These are phyloP conservation scores for Drosophila leontia DNA, from an alignment of 1,140 invertebrate genomes.

Conservation along the genomic window DNA sequence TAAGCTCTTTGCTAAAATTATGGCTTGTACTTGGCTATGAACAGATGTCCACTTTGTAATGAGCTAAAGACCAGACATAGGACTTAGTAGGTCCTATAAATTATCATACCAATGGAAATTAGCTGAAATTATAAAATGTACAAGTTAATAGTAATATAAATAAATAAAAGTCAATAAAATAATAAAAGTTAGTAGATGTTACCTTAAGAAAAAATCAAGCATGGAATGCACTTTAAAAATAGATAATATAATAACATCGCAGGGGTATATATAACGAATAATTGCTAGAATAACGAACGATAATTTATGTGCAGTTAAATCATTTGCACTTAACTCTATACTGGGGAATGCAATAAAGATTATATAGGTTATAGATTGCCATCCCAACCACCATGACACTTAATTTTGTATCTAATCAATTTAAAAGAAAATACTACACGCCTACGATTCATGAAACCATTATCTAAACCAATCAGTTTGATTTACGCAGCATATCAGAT, in stretches of 20 bases:
- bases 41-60: neutral
- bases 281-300: neutral
- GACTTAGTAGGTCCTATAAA: neutral
- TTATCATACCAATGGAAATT: neutral
- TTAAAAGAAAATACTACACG: neutral
- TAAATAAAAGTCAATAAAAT: neutral
- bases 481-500: slow-evolving; percentile 16
- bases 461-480: neutral
- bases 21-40: neutral
- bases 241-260: neutral
- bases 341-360: neutral
- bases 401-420: slow-evolving; percentile 1
- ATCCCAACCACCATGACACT: neutral
- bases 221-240: neutral
- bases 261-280: too few species aligned
- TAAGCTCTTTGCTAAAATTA: slow-evolving; percentile 2
- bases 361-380: neutral
- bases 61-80: neutral
- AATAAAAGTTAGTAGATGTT: neutral
- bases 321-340: neutral
- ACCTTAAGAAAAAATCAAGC: too few species aligned
- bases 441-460: neutral
- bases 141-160: too few species aligned
- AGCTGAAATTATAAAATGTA: neutral
- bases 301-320: neutral